These are phyloP conservation scores for Schrankia costaestrigalis DNA, from an alignment of 2,888 invertebrate genomes.

Conservation along the genomic window DNA sequence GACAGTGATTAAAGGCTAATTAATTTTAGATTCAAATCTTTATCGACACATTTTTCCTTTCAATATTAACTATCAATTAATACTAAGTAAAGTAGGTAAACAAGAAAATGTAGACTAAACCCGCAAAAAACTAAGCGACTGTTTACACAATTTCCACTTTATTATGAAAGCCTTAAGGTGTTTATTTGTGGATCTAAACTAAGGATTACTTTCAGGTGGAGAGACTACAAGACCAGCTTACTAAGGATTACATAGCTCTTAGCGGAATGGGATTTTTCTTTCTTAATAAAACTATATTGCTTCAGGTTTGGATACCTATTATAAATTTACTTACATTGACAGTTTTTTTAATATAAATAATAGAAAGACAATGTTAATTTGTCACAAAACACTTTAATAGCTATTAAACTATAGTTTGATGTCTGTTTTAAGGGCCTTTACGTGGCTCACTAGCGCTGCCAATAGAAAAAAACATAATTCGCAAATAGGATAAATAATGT, in stretches of 20 bases:
- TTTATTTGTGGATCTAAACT: conserved; percentile 13
- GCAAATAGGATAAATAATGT: too few species aligned
- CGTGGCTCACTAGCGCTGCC: too few species aligned
- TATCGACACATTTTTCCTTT: not conserved
- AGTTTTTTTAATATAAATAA: not conserved
- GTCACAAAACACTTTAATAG: not conserved
- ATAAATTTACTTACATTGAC: too few species aligned
- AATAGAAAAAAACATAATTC: too few species aligned
- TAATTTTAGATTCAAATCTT: not conserved
- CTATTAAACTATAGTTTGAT: not conserved
- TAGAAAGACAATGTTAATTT: not conserved
- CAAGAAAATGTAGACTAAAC: too few species aligned
- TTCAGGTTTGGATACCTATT: conserved; percentile 58
- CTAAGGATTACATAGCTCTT: conserved; percentile 77
- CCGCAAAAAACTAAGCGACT: too few species aligned
- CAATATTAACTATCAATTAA: not conserved
- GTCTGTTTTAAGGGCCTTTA: not conserved
- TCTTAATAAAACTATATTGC: conserved; percentile 74
- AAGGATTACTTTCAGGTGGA: conserved; percentile 66
- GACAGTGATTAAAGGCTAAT: too few species aligned
- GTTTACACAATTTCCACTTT: conserved; percentile 3
- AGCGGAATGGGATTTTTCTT: conserved; percentile 81
- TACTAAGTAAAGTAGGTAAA: not conserved
- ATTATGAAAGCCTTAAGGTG: conserved; percentile 4
- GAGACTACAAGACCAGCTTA: conserved; percentile 81